Percentiles rank a stretch among this genome's conserved stretches.
Evolutionary conservation across 2,797 vertebrate species (phyloP).

Genomic region (Champsocephalus gunnari): DNA sequence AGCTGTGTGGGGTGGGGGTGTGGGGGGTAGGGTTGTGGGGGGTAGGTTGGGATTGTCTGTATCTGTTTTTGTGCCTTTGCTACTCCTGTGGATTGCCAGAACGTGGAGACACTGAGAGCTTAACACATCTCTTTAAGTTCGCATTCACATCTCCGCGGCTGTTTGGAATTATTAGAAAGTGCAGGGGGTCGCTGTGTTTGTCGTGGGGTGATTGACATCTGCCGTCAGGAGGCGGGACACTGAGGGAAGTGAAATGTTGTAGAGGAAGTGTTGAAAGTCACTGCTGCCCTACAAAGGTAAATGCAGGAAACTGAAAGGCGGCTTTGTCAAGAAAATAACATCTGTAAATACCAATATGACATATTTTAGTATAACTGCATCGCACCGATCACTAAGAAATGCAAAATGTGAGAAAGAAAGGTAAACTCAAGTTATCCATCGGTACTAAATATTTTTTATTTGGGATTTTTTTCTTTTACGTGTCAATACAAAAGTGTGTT

Average conservation of each 20-base stretch:
- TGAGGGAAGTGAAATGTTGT: constrained; percentile 25
- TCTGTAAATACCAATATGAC: constrained; percentile 13
- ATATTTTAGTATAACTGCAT: constrained; percentile 12
- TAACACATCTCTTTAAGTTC: constrained; percentile 58
- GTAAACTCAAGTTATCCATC: not conserved
- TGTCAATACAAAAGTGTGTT: not conserved
- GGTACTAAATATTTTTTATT: constrained; percentile 16
- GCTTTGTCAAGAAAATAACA: constrained; percentile 11
- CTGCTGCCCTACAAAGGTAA: constrained; percentile 61
- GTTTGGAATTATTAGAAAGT: constrained; percentile 36
- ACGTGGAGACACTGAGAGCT: constrained; percentile 64
- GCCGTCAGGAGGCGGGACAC: constrained; percentile 18
- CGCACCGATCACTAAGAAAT: constrained; percentile 4
- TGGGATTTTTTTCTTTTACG: not conserved
- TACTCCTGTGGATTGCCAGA: constrained; percentile 75
- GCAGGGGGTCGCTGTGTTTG: constrained; percentile 30
- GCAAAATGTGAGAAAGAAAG: not conserved
- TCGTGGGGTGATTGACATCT: constrained; percentile 24
- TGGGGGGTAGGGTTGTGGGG: not conserved
- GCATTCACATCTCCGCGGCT: constrained; percentile 35
- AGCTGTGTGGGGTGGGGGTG: not conserved
- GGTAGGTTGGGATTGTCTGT: constrained; percentile 61
- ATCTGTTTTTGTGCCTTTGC: constrained; percentile 87
- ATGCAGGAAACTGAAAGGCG: constrained; percentile 37
- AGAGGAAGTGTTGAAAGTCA: constrained; percentile 36